Base-by-base conservation (phyloP, 53 echinoderm and acorn worm species). In the Pentamera pediparva region DNA sequence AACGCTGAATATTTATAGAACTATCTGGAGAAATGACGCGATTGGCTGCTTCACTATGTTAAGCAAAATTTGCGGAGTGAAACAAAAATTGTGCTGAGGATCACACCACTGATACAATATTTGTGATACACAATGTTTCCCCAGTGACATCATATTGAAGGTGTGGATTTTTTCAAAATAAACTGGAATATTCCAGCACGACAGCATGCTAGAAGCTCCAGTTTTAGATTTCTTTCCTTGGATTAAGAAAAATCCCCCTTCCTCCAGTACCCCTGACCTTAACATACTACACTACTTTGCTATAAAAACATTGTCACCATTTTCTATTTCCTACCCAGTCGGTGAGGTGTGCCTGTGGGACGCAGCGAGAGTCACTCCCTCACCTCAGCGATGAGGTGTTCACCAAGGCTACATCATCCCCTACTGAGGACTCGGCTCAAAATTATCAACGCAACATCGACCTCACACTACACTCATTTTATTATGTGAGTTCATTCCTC, bases 261-360 rank as follows among this genome's bases (percentile, higher is more conserved):
- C 43, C 43, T 41, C 43, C 43, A 41, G 15, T 10, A 41, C 43
- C 43, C 8, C 8, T 41, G 9, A 41, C 43, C 15, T 41, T 41
- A 41, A 45, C n/a, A 13, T 45, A n/a, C 47, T 52, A 52, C 19
- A 22, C 25, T 11, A 22, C 19, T 52, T 52, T 52, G 52, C 25
- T 11, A 11, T 11, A 22, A 6, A 22, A 6, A 20, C 6, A 22
- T 21, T 52, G 25, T 41, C 9, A 41, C 15, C 43, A 41, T 41
- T 19, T 56, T 19, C 25, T 56, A 12, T 17, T 74, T n/a, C n/a
- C n/a, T 29, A 34, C 57, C 21, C 50, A 94, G 94, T 87, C 94
- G 1, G 75, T 94, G 15, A 84, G 85, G 61, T 87, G 82, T 87
- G 94, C 90, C 18, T 90, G 90, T 76, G 94, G 94, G 22, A 84